A percentile compares a stretch with the other conserved stretches of the same genome.
phyloP scores from a whole-genome alignment of 2,113 vertebrate species.

The Tyto alba region DNA sequence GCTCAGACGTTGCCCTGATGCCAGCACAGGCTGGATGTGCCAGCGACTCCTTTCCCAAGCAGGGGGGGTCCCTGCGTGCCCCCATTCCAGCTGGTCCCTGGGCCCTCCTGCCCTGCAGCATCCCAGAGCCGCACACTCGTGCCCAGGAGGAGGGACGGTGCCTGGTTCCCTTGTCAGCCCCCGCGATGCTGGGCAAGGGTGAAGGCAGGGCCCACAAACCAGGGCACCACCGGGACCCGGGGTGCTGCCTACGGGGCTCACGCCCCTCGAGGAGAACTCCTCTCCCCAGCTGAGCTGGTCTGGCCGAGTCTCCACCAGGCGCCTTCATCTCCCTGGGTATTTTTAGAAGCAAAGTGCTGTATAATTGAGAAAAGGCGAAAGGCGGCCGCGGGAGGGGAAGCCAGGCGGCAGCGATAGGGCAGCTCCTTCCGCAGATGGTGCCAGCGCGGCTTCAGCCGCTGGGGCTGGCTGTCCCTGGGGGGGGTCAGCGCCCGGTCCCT shows the following conservation, averaged over 20 bases:
- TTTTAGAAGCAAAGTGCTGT: conserved; percentile 26
- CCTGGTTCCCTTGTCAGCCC: not conserved
- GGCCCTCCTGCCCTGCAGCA: not conserved
- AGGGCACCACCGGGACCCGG: not conserved
- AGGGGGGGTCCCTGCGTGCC: fast-evolving
- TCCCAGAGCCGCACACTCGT: fast-evolving
- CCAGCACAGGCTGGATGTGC: not conserved
- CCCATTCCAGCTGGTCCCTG: not conserved
- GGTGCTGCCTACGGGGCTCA: not conserved
- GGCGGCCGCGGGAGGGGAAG: not conserved
- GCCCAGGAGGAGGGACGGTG: not conserved
- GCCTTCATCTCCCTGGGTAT: not conserved
- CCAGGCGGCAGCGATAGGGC: not conserved
- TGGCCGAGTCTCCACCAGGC: fast-evolving
- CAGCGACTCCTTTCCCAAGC: not conserved
- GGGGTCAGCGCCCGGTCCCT: fast-evolving
- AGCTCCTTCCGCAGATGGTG: not conserved
- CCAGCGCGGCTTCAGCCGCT: not conserved
- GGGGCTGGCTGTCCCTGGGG: fast-evolving
- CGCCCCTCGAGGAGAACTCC: not conserved
- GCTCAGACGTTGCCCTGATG: fast-evolving
- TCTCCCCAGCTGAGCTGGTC: fast-evolving
- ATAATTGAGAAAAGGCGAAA: not conserved
- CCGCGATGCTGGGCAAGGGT: not conserved
- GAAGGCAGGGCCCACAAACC: not conserved